A percentile compares a stretch with the other conserved stretches of the same genome.
These are phyloP conservation scores for Calliopsis andreniformis DNA, from an alignment of 1,140 invertebrate species.

Conservation along the genomic window DNA sequence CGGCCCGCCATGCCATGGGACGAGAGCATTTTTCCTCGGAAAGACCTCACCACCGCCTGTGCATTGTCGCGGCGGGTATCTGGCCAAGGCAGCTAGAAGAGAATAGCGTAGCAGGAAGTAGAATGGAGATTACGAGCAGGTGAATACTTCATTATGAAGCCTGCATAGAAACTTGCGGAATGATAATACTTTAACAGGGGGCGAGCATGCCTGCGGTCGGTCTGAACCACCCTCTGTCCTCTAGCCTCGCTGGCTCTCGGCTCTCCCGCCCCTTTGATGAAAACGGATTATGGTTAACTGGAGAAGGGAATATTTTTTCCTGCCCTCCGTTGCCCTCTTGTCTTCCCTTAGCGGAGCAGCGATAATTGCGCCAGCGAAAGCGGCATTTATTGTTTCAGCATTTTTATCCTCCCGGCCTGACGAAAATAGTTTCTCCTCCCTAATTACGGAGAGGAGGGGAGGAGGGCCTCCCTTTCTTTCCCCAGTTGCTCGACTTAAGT, in stretches of 20 bases:
- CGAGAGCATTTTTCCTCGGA: conserved; percentile 7
- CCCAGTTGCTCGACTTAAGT: conserved; percentile 1
- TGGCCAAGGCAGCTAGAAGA: conserved; percentile 41
- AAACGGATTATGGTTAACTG: conserved; percentile 62
- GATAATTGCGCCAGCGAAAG: conserved; percentile 46
- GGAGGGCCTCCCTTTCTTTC: too few species aligned
- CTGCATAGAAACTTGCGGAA: conserved; percentile 59
- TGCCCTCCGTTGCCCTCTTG: not conserved
- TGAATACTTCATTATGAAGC: conserved; percentile 68
- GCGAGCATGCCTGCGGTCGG: conserved; percentile 37
- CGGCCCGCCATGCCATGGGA: conserved; percentile 6
- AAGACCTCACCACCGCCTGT: not conserved
- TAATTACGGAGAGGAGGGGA: conserved; percentile 2
- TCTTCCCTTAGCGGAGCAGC: not conserved
- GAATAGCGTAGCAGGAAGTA: conserved; percentile 56
- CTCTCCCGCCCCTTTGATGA: not conserved
- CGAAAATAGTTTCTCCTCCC: conserved; percentile 3
- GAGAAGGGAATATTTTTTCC: conserved; percentile 59
- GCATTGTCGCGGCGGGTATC: conserved; percentile 42
- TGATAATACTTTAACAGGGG: conserved; percentile 66
- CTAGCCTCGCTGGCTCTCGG: not conserved
- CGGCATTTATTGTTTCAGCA: conserved; percentile 38
- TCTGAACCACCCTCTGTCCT: conserved; percentile 20
- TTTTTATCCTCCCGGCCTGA: conserved; percentile 24
- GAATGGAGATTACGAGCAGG: conserved; percentile 63